phyloP scores from a whole-genome alignment of 2,113 vertebrate genomes.

The Nothoprocta pentlandii region DNA sequence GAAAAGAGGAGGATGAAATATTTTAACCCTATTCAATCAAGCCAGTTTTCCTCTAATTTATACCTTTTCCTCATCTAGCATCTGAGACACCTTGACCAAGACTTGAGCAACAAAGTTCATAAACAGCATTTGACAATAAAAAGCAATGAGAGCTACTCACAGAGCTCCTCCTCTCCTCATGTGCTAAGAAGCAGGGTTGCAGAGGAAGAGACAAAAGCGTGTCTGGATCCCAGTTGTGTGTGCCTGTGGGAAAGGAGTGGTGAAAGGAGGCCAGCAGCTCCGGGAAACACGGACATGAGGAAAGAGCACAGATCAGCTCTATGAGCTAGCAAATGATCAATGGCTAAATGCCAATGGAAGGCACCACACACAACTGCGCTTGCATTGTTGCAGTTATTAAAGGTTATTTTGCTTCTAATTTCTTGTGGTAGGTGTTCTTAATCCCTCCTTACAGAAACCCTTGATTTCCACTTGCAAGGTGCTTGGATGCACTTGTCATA shows the following conservation, averaged over 20 bases:
- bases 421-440: conserved; percentile 63
- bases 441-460: conserved; percentile 69
- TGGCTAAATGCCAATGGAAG: not conserved
- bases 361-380: not conserved
- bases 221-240: not conserved
- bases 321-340: conserved; percentile 38
- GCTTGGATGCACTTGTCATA: conserved; percentile 78
- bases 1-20: conserved; percentile 23
- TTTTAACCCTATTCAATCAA: conserved; percentile 25
- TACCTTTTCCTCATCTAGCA: conserved; percentile 19
- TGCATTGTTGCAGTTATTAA: conserved; percentile 53
- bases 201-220: conserved; percentile 18
- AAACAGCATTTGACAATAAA: not conserved
- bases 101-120: not conserved
- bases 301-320: conserved; percentile 8
- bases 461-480: conserved; percentile 77
- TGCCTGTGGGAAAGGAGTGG: conserved; percentile 10
- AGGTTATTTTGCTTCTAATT: conserved; percentile 76
- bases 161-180: not conserved
- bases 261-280: conserved; percentile 11
- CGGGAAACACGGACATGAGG: not conserved
- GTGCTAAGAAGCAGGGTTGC: not conserved
- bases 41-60: conserved; percentile 27
- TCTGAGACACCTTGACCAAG: conserved; percentile 35
- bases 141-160: not conserved